Evolutionary conservation across 2,113 vertebrate genomes (phyloP).

Genomic region (Nerophis ophidion): DNA sequence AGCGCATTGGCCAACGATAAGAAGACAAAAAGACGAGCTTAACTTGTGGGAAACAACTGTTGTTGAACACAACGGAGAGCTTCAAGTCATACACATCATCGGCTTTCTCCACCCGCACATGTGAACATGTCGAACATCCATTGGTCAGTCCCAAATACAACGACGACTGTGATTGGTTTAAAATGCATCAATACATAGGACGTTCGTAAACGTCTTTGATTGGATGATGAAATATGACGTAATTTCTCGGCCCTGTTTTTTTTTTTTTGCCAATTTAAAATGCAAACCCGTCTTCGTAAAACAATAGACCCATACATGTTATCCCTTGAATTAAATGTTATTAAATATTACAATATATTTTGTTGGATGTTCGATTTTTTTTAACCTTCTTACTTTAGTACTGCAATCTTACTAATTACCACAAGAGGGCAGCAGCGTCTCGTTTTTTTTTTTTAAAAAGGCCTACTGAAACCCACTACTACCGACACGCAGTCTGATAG

Average conservation of each 20-base stretch:
- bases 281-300: background rate
- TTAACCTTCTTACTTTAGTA: background rate
- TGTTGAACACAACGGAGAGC: background rate
- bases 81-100: constrained; percentile 25
- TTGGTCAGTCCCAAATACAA: constrained; percentile 34
- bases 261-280: background rate
- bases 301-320: background rate
- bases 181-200: constrained; percentile 26
- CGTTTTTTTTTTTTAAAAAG: too few relatives aligned
- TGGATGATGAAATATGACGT: constrained; percentile 17
- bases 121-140: constrained; percentile 28
- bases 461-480: too few relatives aligned
- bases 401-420: background rate
- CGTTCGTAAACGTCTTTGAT: constrained; percentile 52
- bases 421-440: constrained; percentile 52
- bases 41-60: background rate
- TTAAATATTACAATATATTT: too few relatives aligned
- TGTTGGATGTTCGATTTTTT: too few relatives aligned
- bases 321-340: background rate
- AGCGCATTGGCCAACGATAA: background rate
- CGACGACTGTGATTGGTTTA: constrained; percentile 39
- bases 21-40: background rate
- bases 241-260: background rate
- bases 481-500: too few relatives aligned
- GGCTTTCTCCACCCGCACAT: constrained; percentile 27